Conservation (phyloP, 1,140 invertebrate species). For the Hirudo medicinalis region DNA sequence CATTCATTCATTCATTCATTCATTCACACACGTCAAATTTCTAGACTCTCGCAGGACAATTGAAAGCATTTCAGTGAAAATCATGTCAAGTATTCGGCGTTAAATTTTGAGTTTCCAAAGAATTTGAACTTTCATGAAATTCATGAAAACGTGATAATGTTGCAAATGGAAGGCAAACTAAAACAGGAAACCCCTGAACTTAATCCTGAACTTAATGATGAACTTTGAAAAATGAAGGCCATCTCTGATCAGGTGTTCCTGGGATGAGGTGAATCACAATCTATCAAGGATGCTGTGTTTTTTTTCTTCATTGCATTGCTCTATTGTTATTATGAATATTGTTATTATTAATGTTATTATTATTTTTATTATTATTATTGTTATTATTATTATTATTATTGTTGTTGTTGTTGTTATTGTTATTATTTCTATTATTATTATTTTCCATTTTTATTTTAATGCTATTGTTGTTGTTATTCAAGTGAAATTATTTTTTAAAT, state of each 20-base stretch:
- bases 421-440: too few relatives aligned
- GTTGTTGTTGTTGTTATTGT: not conserved
- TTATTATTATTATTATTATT: conserved; percentile 3
- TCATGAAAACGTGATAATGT: too few relatives aligned
- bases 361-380: conserved; percentile 3
- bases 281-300: not conserved
- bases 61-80: not conserved
- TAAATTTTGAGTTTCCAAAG: too few relatives aligned
- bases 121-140: too few relatives aligned
- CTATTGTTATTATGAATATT: not conserved
- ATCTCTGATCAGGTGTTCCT: not conserved
- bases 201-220: conserved; percentile 56
- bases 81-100: not conserved
- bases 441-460: too few relatives aligned
- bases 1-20: conserved; percentile 2
- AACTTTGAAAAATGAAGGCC: conserved; percentile 47
- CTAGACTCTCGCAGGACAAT: not conserved
- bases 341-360: not conserved
- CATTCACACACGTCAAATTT: not conserved
- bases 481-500: not conserved
- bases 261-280: not conserved
- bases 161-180: too few relatives aligned
- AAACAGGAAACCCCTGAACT: conserved; percentile 33
- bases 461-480: conserved; percentile 4
- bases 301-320: not conserved